These are phyloP conservation scores for Dermatemys mawii DNA, from an alignment of 2,113 vertebrate species.

Conservation along the genomic window DNA sequence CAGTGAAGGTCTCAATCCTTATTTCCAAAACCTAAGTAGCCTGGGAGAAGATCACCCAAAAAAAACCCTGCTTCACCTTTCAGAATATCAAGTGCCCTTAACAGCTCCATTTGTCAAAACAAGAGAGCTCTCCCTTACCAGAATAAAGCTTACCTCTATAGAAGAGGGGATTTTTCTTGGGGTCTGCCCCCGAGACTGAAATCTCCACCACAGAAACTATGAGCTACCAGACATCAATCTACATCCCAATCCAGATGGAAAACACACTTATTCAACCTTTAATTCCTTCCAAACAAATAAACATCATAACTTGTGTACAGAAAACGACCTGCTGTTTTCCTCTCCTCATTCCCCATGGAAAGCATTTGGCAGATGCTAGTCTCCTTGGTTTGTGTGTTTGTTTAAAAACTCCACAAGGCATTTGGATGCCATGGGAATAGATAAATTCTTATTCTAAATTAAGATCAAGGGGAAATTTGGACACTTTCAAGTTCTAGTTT, in stretches of 20 bases:
- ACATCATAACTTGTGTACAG: neutral
- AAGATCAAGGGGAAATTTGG: accelerated
- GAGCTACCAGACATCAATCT: neutral
- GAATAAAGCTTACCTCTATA: neutral
- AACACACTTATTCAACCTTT: neutral
- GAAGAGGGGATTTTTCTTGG: neutral
- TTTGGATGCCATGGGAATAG: neutral
- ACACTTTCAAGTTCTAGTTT: neutral
- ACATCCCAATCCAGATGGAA: neutral
- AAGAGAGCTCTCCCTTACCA: neutral
- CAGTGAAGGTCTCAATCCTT: neutral
- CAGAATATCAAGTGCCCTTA: neutral
- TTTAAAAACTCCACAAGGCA: slow-evolving; percentile 37
- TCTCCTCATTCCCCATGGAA: slow-evolving; percentile 43
- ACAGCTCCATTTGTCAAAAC: neutral
- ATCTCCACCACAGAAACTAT: neutral
- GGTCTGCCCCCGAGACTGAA: neutral
- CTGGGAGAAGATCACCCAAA: neutral
- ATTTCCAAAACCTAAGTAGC: neutral
- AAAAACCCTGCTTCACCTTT: neutral
- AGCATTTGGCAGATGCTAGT: slow-evolving; percentile 50
- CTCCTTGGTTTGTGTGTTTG: neutral
- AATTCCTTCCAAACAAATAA: neutral
- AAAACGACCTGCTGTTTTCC: slow-evolving; percentile 65
- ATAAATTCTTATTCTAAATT: neutral